Base-by-base conservation (phyloP, 1,140 invertebrate genomes). In the Neoseiulus cucumeris region DNA sequence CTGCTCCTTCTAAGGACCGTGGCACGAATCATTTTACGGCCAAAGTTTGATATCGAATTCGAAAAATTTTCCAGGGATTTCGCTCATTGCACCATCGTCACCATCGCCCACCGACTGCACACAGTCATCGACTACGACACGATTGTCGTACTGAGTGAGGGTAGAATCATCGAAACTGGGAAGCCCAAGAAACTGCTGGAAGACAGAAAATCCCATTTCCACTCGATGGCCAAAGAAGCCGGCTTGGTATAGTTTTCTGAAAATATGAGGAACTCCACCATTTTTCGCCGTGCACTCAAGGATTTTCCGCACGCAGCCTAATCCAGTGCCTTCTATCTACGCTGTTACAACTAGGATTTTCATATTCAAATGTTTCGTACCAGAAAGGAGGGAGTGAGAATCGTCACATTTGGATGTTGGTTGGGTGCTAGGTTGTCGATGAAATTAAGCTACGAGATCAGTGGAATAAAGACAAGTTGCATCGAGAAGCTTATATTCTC, bases 31-130 rank as follows among this genome's bases (percentile, higher is more conserved):
- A 44, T 44, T 44, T n/a, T 44, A 44, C 12, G n/a, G n/a, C 12
- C 12, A 12, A 44, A 44, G 42, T 44, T 47, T 28, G 28, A 7
- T 22, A 47, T 28, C 45, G 4, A 47, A 47, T 4, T 17, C 18
- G 45, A 9, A 14, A 47, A 5, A 29, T 17, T 2, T 59, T 59
- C 2, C 51, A 59, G 51, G 33, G 81, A 83, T 69, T 89, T 89
- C 74, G 75, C 75, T 0, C 73, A 82, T 65, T 82, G 79, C 66
- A 85, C 83, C 0, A 78, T 85, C 1, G 69, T 85, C 0, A 83
- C 83, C 0, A 82, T 81, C 66, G 80, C 79, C 4, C 80, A 82
- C 66, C 67, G 75, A 64, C 70, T 76, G 2, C 76, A 81, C 67
- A 82, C 80, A 1, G 66, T 66, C 17, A 14, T 66, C 18, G 66